Evolutionary conservation across 2,797 vertebrate genomes (phyloP), one percentile per base, ranked within the genome.

Genomic region (Sebastes nivosus): DNA sequence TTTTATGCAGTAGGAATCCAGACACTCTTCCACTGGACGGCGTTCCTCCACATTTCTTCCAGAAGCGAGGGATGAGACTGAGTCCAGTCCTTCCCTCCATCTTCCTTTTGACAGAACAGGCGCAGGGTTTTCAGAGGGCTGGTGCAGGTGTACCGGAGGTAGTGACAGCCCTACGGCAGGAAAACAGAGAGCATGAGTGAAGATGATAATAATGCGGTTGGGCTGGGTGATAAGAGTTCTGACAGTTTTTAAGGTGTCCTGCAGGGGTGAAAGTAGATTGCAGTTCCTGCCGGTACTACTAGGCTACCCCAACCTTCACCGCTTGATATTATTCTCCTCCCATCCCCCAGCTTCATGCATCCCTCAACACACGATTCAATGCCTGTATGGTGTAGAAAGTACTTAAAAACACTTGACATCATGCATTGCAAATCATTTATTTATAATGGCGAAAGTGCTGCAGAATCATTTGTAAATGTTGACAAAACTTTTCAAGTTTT

Each of bases 11-110:
- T 96, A 8, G 96, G 96, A 71, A 96, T 95, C 95, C 96, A 96
- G 13, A 96, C 86, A n/a, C 92, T 95, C 87, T 96, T 96, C 96
- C 96, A 96, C 90, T 94, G 95, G 6, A 95, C 92, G 1, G 93
- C 91, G 1, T 92, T 92, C 36, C 94, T 94, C 95, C 96, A 96
- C 87, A 92, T 79, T 36, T 95, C 94, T 30, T 96, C 95, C 80
- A 96, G 72, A 18, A 95, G 60, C 0, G 89, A 73, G 6, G 92
- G 71, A 42, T 82, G 78, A 74, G 80, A 79, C 61, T 1, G 78
- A 52, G 88, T 65, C 95, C 95, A 95, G 80, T 90, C 87, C 4
- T 0, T 74, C 18, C 24, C 78, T 5, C 25, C 75, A 1, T 72
- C 67, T 4, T 71, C 84, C 16, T 72, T 72, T n/a, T 93, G 91